Conservation (phyloP, 1,140 invertebrate species). For the Ladona fulva region DNA sequence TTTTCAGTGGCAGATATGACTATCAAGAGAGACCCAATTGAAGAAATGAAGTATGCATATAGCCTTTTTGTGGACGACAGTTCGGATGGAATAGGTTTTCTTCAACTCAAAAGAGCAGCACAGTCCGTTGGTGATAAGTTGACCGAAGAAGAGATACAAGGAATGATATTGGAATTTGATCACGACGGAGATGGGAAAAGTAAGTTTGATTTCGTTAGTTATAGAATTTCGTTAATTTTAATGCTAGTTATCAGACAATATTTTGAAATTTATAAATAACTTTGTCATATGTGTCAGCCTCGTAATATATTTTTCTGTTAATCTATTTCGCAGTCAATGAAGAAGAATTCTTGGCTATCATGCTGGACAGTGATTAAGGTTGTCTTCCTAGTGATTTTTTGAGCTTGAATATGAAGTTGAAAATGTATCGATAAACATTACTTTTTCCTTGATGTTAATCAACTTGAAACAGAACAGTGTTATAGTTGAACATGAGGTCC, state of each 20-base stretch:
- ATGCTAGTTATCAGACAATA: no score
- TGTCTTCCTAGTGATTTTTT: no score
- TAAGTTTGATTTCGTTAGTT: constrained; percentile 15
- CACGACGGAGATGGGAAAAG: constrained; percentile 24
- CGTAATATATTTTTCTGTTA: background rate
- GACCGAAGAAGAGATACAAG: constrained; percentile 25
- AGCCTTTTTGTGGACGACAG: constrained; percentile 24
- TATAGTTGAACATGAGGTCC: no score
- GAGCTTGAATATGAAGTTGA: no score
- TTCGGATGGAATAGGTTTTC: constrained; percentile 20
- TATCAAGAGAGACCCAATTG: constrained; percentile 21
- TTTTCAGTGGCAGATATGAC: constrained; percentile 26
- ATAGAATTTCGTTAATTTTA: no score
- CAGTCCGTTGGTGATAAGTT: constrained; percentile 20
- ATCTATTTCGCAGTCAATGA: constrained; percentile 13
- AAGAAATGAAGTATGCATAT: constrained; percentile 25
- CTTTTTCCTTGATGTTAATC: no score
- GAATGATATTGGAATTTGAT: constrained; percentile 29
- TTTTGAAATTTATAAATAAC: no score
- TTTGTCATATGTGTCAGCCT: background rate
- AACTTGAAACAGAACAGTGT: no score
- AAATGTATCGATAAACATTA: no score
- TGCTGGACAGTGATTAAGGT: background rate
- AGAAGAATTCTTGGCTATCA: constrained; percentile 12
- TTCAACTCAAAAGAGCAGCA: constrained; percentile 24